Conservation (phyloP, 2,888 invertebrate species). For the Tanaodytes sp. region DNA sequence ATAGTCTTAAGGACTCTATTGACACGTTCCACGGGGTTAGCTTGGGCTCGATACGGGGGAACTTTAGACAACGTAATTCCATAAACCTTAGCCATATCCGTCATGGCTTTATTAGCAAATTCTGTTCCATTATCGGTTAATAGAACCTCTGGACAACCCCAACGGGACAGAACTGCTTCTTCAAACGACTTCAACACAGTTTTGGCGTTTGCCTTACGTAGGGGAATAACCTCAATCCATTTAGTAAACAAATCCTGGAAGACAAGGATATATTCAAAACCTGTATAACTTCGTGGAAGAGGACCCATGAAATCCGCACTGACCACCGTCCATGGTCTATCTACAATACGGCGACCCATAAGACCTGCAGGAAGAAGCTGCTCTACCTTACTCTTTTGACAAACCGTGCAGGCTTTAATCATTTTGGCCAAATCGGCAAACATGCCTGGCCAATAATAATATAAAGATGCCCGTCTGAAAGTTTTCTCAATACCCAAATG, state of each 20-base stretch:
- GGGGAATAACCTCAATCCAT: conserved; percentile 10
- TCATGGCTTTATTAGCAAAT: too few relatives aligned
- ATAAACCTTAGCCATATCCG: too few relatives aligned
- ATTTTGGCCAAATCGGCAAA: too few relatives aligned
- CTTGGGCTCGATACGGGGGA: too few relatives aligned
- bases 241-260: conserved; percentile 54
- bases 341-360: conserved; percentile 22
- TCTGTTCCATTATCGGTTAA: too few relatives aligned
- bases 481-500: conserved; percentile 35
- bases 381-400: too few relatives aligned
- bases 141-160: too few relatives aligned
- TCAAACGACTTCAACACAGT: conserved; percentile 4
- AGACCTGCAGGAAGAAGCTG: conserved; percentile 17
- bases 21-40: too few relatives aligned
- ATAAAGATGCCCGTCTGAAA: conserved; percentile 17
- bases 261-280: conserved; percentile 36
- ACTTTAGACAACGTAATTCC: too few relatives aligned
- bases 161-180: conserved; percentile 15
- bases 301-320: conserved; percentile 52
- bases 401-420: too few relatives aligned
- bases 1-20: too few relatives aligned
- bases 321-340: conserved; percentile 50
- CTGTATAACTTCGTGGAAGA: conserved; percentile 45
- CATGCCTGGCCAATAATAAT: conserved; percentile 59
- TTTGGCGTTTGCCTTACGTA: conserved; percentile 11